Conservation (phyloP, 1,140 invertebrate species). For the Ditylenchus dipsaci region DNA sequence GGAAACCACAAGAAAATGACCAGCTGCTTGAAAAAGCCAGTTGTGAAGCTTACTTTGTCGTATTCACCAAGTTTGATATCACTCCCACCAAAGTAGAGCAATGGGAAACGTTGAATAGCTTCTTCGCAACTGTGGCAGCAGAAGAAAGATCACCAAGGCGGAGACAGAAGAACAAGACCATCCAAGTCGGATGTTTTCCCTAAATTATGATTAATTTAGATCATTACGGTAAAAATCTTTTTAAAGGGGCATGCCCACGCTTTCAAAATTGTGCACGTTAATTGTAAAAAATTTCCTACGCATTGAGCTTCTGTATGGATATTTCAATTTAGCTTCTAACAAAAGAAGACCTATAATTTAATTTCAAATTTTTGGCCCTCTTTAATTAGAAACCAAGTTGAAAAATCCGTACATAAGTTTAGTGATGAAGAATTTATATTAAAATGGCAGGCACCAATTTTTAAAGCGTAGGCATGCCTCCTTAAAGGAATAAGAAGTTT, state of each 20-base stretch:
- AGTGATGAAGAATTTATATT: no score
- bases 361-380: no score
- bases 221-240: no score
- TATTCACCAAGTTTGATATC: constrained; percentile 16
- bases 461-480: no score
- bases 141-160: constrained; percentile 37
- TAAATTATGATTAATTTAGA: no score
- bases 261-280: no score
- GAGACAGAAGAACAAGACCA: constrained; percentile 35
- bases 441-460: not conserved
- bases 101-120: constrained; percentile 28
- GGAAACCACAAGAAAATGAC: not conserved
- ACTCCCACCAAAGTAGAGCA: constrained; percentile 27
- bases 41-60: constrained; percentile 11
- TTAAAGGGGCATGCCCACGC: not conserved
- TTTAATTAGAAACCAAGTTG: no score
- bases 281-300: no score
- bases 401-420: no score
- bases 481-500: not conserved
- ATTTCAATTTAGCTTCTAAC: no score
- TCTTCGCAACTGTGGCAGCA: constrained; percentile 23
- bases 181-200: constrained; percentile 39
- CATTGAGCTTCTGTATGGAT: no score
- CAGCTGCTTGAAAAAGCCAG: not conserved
- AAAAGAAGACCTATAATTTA: no score